Base-by-base conservation (phyloP, 1,140 invertebrate species). In the Drosophila pectinifera region DNA sequence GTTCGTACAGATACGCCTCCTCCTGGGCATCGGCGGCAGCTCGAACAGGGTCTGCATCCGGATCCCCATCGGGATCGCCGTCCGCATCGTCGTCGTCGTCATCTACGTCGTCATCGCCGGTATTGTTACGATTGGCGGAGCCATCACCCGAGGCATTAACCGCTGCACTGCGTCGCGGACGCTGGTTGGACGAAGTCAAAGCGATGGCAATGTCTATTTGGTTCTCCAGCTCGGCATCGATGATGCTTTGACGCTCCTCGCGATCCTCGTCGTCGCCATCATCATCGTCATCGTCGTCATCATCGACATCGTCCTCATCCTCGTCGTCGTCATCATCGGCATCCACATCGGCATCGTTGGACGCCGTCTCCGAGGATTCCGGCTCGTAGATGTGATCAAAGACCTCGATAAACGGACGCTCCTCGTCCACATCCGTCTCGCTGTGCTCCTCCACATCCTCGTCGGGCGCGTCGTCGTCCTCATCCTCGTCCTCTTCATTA, bases 381-480 rank as follows among this genome's bases (percentile, higher is more conserved):
- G 93, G 63, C 93, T 94, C 86, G 93, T 90, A 93, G 91, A 73
- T 82, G 55, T 90, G 93, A 58, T 94, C 93, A 51, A 94, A 89
- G 18, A 92, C 82, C 64, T 92, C 90, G 53, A 92, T 92, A 28
- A 92, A 92, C 38, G 85, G 86, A 10, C 76, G 68, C 62, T 92
- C 92, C 56, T 92, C 92, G 45, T 93, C 92, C 36, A 93, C 93
- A 84, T 94, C 94, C 39, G 94, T 93, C 36, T 94, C 93, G 16
- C 94, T 94, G 26, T 94, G 95, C 67, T 95, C 95, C 58, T 96
- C 95, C 31, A 95, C 95, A 41, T 95, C 95, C 46, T 95, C 95
- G 39, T 95, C 94, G 48, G 95, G 94, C 4, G 94, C 86, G n/a
- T 90, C 84, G 4, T 89, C 84, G 5, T 86, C 89, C 2, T 92